Evolutionary conservation across 2,888 invertebrate species (phyloP).

Genomic region (Thalpophila matura): DNA sequence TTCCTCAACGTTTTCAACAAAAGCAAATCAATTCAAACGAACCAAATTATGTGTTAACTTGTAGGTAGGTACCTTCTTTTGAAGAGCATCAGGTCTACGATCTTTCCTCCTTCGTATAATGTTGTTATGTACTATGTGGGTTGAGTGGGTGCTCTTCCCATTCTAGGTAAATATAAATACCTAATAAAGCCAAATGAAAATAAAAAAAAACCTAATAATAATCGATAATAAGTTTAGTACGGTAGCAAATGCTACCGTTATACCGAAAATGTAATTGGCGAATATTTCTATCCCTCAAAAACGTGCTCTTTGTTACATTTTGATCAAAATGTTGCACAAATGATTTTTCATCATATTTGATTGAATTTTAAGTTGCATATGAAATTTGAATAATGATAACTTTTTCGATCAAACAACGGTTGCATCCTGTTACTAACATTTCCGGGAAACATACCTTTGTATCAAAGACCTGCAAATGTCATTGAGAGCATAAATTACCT

Average conservation of each 20-base stretch:
- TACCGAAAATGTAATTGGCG: too few species aligned
- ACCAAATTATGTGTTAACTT: slow-evolving; percentile 2
- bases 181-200: too few species aligned
- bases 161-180: too few species aligned
- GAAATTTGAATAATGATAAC: not conserved
- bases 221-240: too few species aligned
- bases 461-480: not conserved
- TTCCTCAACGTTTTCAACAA: slow-evolving; percentile 18
- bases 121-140: not conserved
- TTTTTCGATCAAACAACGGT: not conserved
- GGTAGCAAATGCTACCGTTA: too few species aligned
- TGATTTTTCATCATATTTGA: too few species aligned
- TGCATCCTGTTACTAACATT: not conserved
- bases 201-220: too few species aligned
- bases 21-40: slow-evolving; percentile 5
- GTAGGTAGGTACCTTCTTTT: slow-evolving; percentile 12
- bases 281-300: not conserved
- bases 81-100: not conserved
- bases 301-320: not conserved
- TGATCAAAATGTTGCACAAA: not conserved
- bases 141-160: too few species aligned
- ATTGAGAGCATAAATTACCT: not conserved
- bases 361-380: not conserved
- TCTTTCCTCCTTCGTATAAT: slow-evolving; percentile 18
- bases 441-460: not conserved